Base-by-base conservation (phyloP, 2,888 invertebrate genomes). In the Acanthosepion esculentum region DNA sequence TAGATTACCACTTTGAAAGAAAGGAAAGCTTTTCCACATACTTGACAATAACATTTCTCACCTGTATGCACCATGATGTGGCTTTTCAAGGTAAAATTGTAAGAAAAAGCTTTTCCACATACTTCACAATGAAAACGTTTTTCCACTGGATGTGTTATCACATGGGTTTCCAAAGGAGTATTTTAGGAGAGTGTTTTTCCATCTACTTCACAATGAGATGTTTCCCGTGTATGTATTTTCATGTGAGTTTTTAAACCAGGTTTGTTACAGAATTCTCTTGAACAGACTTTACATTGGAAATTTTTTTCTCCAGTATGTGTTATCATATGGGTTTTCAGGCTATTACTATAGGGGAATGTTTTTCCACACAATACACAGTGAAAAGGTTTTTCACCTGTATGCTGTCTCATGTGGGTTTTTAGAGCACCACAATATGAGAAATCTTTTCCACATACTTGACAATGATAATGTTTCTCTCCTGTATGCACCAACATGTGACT, bases 301-400 rank as follows among this genome's bases (percentile, higher is more conserved):
- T 48, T 95, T 94, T 95, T 95, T 78, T 95, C 95, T 0, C 95
- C 95, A 26, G 95, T 95, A 94, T 95, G 95, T 3, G 94, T 33
- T 23, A 95, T 91, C 59, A 95, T 94, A 64, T 95, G 95, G 78
- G 95, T 95, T 12, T 91, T 95, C 15, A 95, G 95, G 23, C 94
- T 92, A 4, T 95, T 93, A 33, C 95, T 95, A 29, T 95, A 59
- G 29, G 95, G 59, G 94, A 95, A 95, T 18, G 94, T 94, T n/a
- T 94, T 94, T 1, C 91, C 94, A 95, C 95, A 95, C 1, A 95
- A 64, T n/a, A 94, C 94, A 95, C 95, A 95, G n/a, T 91, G 53
- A 92, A 94, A 95, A 33, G 95, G 94, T 64, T 95, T 95, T 95
- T 95, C 95, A 1, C 95, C 95, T 15, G 94, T 94, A 64, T 95